Base-by-base conservation (phyloP, 2,113 vertebrate genomes). In the Pterophyllum scalare region DNA sequence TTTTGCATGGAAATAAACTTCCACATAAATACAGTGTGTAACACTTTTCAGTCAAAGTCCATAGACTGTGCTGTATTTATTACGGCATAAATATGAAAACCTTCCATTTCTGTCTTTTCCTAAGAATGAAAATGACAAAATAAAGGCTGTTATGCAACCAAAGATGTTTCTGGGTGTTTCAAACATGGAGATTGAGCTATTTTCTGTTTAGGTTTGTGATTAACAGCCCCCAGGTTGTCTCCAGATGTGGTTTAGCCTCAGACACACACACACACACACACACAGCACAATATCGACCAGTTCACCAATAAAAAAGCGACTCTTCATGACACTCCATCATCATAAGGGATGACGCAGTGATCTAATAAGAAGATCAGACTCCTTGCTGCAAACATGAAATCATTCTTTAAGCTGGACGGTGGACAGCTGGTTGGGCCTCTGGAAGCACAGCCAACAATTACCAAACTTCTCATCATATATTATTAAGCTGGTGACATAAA, bases 171-270 rank as follows among this genome's bases (percentile, higher is more conserved):
- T 86, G 80, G 79, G 82, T 92, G 89, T 88, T 93, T 91, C 79
- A 38, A 86, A 88, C 88, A 82, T 79, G 75, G 65, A 88, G 84
- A 90, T 83, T 79, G 82, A 85, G 81, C 76, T 91, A 80, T 86
- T 89, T 92, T 94, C 76, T 92, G 88, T 91, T 94, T 88, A 87
- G 84, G 2, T 88, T 88, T 86, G 86, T 90, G 92, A 94, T 94
- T 90, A 93, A 92, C 91, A 77, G 86, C 56, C 57, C 64, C 76
- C 90, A 91, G 87, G 92, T 92, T 92, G 87, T 72, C 46, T 87
- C 92, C 94, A 94, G 93, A 95, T 94, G 91, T 94, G 88, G 75
- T 75, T 83, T 84, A 62, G 89, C 59, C 83, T 80, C 60, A 79
- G 58, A 82, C 58, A 54, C 43, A 40, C 67, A 49, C 67, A 58